A percentile compares a stretch with the other conserved stretches of the same genome.
Conservation (phyloP, 1,140 invertebrate species). For the Diplogasteroides magnus region DNA sequence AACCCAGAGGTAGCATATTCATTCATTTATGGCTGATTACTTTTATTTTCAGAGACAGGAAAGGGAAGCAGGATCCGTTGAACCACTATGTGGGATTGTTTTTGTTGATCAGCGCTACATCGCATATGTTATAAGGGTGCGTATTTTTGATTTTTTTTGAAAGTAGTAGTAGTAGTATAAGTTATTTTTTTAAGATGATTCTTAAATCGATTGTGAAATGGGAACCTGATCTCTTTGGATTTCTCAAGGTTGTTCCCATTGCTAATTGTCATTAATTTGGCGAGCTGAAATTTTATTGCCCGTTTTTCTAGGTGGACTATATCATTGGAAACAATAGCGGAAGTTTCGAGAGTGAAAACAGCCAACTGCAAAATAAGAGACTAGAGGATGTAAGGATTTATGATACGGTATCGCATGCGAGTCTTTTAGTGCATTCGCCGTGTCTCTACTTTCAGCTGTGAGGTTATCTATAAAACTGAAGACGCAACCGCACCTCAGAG, state of each 20-base stretch:
- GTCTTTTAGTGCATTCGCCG: neutral
- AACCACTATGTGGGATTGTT: constrained; percentile 35
- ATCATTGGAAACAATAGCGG: constrained; percentile 42
- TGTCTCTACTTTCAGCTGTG: no score
- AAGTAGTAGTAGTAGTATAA: constrained; percentile 12
- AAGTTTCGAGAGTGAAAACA: constrained; percentile 35
- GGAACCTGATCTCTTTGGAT: constrained; percentile 34
- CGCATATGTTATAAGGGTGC: constrained; percentile 43
- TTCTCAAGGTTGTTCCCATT: constrained; percentile 39
- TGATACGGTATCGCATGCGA: neutral
- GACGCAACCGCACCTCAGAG: no score
- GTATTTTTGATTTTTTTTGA: constrained; percentile 20
- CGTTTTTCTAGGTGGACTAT: no score
- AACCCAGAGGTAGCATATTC: neutral
- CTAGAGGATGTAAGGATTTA: constrained; percentile 37
- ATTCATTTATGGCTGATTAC: no score
- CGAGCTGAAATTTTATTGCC: no score
- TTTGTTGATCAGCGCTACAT: constrained; percentile 50
- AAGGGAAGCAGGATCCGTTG: constrained; percentile 14
- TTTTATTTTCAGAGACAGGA: constrained; percentile 10
- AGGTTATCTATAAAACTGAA: no score
- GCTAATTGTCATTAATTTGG: no score
- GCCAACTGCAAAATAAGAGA: constrained; percentile 30
- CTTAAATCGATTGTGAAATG: constrained; percentile 32
- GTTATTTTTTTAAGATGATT: constrained; percentile 37